Base-by-base conservation (phyloP, 2,888 invertebrate species). In the Andrena hattorfiana region DNA sequence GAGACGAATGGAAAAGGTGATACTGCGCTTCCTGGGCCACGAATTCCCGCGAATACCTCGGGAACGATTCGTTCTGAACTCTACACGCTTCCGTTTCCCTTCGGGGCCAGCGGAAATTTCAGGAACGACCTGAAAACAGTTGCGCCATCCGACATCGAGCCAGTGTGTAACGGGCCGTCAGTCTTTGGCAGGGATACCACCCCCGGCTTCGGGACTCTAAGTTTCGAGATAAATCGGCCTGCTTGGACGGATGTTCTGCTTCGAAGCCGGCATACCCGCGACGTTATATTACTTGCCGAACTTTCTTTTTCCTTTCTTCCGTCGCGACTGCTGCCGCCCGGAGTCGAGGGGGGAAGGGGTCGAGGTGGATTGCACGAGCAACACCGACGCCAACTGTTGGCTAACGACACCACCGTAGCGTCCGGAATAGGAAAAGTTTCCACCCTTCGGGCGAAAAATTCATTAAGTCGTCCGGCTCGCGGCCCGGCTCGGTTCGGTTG, bases 281-380 rank as follows among this genome's bases (percentile, higher is more conserved):
- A 85, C 86, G 88, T 90, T 89, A 91, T 91, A 91, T 91, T 91
- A 90, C 89, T 91, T 90, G 89, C 78, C 72, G 76, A 91, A 91
- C 88, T 90, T 88, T 87, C 85, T 78, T 78, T 82, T 28, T 35
- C 67, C 63, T 42, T 30, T 59, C 77, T 71, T 60, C 63, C 68
- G 64, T 60, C 74, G 72, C 70, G 66, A 73, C 64, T 49, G 74
- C 78, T 74, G 74, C 67, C 62, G 48, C 3, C 20, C 59, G 26
- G 51, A 42, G n/a, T 42, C 51, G 13, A 35, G 51, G n/a, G 59
- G 35, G 20, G 77, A 1, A n/a, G 23, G 13, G 42, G 10, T 35
- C 60, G 10, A 42, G 60, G 30, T 42, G 42, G 20, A 67, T 32
- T 42, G 71, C 62, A 49, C 23, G 63, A 20, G 49, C 67, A 7